Base-by-base conservation (phyloP, 2,888 invertebrate genomes). In the Isoperla grammatica region DNA sequence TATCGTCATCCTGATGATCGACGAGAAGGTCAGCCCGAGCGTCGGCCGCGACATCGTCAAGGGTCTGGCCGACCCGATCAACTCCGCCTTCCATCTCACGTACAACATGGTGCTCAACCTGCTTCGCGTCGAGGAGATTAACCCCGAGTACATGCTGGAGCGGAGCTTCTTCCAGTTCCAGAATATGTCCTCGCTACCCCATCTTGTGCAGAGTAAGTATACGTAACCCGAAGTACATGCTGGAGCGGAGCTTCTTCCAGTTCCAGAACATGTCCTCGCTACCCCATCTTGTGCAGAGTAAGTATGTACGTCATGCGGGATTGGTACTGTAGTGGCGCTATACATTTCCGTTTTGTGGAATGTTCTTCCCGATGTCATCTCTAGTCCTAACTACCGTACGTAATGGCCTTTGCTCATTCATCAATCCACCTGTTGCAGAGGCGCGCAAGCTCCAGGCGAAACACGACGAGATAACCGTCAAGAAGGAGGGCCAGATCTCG, bases 71-170 rank as follows among this genome's bases (percentile, higher is more conserved):
- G 99, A 99, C 77, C 91, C 96, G 0, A 89, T 99, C 63, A 99
- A 99, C 75, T 97, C 97, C 0, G 98, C 99, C 0, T 99, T 99
- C 77, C 98, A 99, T 76, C 81, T 99, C 61, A 98, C 98, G 0
- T 99, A 99, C 75, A 99, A 99, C 74, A 99, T 99, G 99, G 97
- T 99, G 2, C 76, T 96, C 59, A 88, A 99, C 83, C 78, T 99
- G 65, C 78, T 99, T 65, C 79, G 99, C 66, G 99, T 99, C 0
- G 99, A 99, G 75, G 99, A 97, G 78, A 97, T 99, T 58, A 98
- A 99, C 78, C 99, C 99, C 0, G 97, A 99, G 74, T 99, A 95
- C 72, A 98, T 99, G 95, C 78, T 99, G 71, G 97, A 98, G 71
- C 81, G 96, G 64, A 96, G 96, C 67, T 99, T 99, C 78, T 96